These are phyloP conservation scores for Anomalospiza imberbis DNA, from an alignment of 2,797 vertebrate genomes.

Conservation along the genomic window DNA sequence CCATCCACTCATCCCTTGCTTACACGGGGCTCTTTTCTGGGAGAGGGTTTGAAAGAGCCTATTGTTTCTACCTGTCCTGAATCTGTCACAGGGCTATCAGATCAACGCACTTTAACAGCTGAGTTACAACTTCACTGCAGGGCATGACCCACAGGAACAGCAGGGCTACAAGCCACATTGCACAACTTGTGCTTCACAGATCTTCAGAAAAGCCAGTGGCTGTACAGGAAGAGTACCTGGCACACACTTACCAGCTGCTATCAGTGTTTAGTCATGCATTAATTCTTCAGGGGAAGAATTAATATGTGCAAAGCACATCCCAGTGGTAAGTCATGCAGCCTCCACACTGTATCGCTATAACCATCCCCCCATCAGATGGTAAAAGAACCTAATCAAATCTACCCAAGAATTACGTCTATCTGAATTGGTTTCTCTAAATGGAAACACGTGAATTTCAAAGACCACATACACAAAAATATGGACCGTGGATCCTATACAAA, in stretches of 20 bases:
- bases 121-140: background rate
- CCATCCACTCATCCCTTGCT: background rate
- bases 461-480: background rate
- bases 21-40: background rate
- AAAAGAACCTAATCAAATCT: background rate
- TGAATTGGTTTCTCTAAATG: background rate
- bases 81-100: background rate
- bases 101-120: background rate
- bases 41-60: background rate
- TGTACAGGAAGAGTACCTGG: background rate
- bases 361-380: fast-evolving
- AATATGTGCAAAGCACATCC: background rate
- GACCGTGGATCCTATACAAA: background rate
- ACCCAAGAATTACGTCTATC: background rate
- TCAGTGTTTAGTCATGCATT: background rate
- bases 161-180: background rate
- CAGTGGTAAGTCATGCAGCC: background rate
- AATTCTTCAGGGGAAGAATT: background rate
- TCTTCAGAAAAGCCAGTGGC: background rate
- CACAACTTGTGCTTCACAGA: background rate
- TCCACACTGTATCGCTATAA: fast-evolving
- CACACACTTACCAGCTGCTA: background rate
- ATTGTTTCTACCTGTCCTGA: background rate
- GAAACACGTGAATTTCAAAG: background rate
- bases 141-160: background rate